Evolutionary conservation across 2,113 vertebrate genomes (phyloP).

Genomic region (Pseudois nayaur): DNA sequence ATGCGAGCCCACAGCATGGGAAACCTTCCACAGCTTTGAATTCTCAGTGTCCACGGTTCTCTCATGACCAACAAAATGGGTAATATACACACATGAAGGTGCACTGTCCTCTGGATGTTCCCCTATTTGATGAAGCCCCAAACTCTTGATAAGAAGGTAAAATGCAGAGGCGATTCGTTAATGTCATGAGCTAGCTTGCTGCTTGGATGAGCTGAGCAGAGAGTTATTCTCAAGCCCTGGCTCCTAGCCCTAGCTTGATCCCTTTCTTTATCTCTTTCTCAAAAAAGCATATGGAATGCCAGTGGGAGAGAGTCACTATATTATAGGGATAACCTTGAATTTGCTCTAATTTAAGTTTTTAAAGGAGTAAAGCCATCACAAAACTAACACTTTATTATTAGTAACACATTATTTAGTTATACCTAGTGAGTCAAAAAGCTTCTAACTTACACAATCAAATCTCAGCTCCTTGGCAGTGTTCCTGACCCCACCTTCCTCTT

Average conservation of each 20-base stretch:
- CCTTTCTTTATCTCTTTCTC: not conserved
- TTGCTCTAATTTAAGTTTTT: not conserved
- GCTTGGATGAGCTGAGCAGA: slow-evolving; percentile 20
- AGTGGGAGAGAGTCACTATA: slow-evolving; percentile 39
- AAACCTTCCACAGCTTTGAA: not conserved
- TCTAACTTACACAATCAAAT: not conserved
- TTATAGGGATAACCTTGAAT: slow-evolving; percentile 61
- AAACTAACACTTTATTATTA: slow-evolving; percentile 35
- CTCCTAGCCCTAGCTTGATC: slow-evolving; percentile 13
- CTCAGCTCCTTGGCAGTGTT: not conserved
- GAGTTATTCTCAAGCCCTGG: slow-evolving; percentile 29
- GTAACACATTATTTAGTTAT: slow-evolving; percentile 38
- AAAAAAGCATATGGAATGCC: slow-evolving; percentile 63
- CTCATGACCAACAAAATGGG: not conserved
- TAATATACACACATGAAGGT: not conserved
- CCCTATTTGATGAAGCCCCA: not conserved
- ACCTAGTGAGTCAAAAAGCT: slow-evolving; percentile 8
- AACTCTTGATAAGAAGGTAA: not conserved
- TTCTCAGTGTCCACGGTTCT: not conserved
- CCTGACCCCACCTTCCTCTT: not conserved
- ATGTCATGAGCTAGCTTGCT: not conserved
- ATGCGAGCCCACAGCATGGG: not conserved
- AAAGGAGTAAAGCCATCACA: slow-evolving; percentile 15
- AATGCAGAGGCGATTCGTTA: not conserved
- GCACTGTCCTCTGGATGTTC: not conserved